Evolutionary conservation across 1,140 invertebrate genomes (phyloP).

Genomic region (Gonatopus flavifemur): DNA sequence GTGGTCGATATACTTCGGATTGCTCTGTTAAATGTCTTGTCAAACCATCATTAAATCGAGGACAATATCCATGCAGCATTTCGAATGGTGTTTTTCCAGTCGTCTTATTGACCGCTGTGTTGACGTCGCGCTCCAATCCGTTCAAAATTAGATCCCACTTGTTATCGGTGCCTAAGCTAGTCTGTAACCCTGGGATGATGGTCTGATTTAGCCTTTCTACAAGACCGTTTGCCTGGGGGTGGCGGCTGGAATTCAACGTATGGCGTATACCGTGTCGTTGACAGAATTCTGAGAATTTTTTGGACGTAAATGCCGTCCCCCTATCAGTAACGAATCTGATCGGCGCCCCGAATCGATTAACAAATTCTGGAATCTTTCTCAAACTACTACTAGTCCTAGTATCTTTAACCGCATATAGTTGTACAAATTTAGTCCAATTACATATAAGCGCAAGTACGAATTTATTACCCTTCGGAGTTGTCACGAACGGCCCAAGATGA

Average conservation of each 20-base stretch:
- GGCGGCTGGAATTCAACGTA: slow-evolving; percentile 35
- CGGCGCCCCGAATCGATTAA: slow-evolving; percentile 6
- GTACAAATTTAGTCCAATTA: slow-evolving; percentile 32
- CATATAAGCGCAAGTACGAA: slow-evolving; percentile 32
- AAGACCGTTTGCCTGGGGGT: slow-evolving; percentile 40
- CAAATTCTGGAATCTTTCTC: background rate
- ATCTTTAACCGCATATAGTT: slow-evolving; percentile 1
- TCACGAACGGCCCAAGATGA: slow-evolving; percentile 25
- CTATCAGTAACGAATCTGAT: slow-evolving; percentile 3
- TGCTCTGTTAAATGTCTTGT: too few relatives aligned
- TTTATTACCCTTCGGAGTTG: slow-evolving; percentile 26
- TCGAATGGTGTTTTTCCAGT: too few relatives aligned
- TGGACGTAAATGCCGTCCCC: slow-evolving; percentile 2
- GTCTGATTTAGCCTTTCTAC: slow-evolving; percentile 24
- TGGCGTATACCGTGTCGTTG: slow-evolving; percentile 30
- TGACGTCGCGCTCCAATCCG: too few relatives aligned
- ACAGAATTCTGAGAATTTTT: slow-evolving; percentile 23
- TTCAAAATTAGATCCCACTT: too few relatives aligned
- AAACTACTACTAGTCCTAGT: background rate
- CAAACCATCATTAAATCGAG: too few relatives aligned
- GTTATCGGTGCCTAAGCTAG: too few relatives aligned
- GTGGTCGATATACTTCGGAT: too few relatives aligned
- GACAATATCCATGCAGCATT: too few relatives aligned
- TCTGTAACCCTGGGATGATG: too few relatives aligned
- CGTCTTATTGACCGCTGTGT: too few relatives aligned